Percentiles rank a stretch among this genome's conserved stretches.
phyloP scores from a whole-genome alignment of 2,113 vertebrate species.

The Pluvianellus socialis region DNA sequence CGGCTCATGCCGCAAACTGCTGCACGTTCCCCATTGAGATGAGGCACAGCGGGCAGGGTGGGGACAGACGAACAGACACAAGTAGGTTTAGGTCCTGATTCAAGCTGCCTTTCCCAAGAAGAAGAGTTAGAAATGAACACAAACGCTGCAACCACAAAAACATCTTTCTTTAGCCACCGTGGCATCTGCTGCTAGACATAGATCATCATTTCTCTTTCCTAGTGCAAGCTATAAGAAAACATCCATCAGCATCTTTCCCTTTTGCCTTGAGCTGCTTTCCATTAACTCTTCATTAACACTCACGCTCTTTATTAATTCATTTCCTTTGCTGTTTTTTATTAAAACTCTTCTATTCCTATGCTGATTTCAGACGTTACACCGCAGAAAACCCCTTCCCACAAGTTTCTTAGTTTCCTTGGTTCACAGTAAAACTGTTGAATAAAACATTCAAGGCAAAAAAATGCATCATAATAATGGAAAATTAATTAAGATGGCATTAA shows the following conservation, averaged over 20 bases:
- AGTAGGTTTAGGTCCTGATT: not conserved
- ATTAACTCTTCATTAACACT: not conserved
- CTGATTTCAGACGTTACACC: not conserved
- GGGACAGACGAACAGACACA: not conserved
- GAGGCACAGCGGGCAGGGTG: not conserved
- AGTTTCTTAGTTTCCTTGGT: not conserved
- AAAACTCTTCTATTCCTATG: not conserved
- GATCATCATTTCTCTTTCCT: not conserved
- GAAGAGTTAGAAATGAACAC: not conserved
- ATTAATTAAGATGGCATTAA: not conserved
- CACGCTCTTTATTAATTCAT: not conserved
- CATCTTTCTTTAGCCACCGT: not conserved
- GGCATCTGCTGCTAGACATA: accelerated
- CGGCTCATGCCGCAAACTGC: accelerated
- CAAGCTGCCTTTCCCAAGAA: not conserved
- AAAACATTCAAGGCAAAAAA: not conserved
- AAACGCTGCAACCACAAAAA: not conserved
- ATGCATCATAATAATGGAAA: not conserved
- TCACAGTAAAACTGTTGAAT: not conserved
- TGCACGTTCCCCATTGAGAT: accelerated
- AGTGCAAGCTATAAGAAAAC: not conserved
- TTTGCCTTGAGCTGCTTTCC: not conserved
- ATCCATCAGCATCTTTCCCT: not conserved
- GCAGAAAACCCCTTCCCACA: not conserved
- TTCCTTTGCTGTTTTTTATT: not conserved